These are phyloP conservation scores for Carcinoscorpius rotundicauda DNA, from an alignment of 1,140 invertebrate species.

Conservation along the genomic window DNA sequence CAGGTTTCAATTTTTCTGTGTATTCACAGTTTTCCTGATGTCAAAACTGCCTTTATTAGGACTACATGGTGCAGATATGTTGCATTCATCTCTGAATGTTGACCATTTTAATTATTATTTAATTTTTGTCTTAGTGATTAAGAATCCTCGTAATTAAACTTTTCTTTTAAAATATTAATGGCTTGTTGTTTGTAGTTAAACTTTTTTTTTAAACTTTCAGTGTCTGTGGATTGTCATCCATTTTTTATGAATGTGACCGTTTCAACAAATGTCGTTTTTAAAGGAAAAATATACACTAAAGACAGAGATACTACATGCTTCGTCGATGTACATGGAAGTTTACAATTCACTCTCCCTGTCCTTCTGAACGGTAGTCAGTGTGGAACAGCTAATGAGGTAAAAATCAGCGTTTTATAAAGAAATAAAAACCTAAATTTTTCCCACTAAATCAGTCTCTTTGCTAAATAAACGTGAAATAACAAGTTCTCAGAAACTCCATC, in stretches of 20 bases:
- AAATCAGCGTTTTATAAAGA: too few relatives aligned
- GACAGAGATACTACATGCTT: slow-evolving; percentile 15
- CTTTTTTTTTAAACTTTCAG: slow-evolving; percentile 10
- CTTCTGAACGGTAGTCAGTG: slow-evolving; percentile 14
- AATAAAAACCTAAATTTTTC: too few relatives aligned
- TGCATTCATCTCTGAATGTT: too few relatives aligned
- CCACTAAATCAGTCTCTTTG: too few relatives aligned
- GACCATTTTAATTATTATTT: too few relatives aligned
- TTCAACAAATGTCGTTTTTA: slow-evolving; percentile 14
- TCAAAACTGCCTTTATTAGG: too few relatives aligned
- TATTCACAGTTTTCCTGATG: too few relatives aligned
- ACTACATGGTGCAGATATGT: too few relatives aligned
- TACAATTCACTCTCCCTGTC: slow-evolving; percentile 17
- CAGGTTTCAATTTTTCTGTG: too few relatives aligned
- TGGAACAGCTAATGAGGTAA: slow-evolving; percentile 20
- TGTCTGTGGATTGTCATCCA: slow-evolving; percentile 18
- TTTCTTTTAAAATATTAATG: neutral
- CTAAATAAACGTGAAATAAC: too few relatives aligned
- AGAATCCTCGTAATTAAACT: neutral
- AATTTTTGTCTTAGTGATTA: neutral
- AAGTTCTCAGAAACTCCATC: too few relatives aligned
- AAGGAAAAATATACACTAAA: slow-evolving; percentile 21
- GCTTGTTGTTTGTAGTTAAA: slow-evolving; percentile 4
- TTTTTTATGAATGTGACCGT: slow-evolving; percentile 16
- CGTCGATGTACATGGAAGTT: slow-evolving; percentile 12